Evolutionary conservation across 2,797 vertebrate genomes (phyloP).

Genomic region (Aeoliscus strigatus): DNA sequence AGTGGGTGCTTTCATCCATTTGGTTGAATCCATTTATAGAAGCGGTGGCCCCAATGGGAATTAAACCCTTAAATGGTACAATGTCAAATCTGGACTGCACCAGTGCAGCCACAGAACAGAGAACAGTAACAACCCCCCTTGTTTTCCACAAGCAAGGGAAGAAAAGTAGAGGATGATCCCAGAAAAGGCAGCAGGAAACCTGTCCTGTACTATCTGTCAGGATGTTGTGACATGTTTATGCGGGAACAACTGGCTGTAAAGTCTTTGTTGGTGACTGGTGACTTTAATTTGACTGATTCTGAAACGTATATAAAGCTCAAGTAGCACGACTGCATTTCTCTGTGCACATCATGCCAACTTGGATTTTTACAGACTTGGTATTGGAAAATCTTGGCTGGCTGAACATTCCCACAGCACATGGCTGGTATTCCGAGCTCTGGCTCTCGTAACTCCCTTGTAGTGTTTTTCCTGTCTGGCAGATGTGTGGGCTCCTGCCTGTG

Average conservation of each 20-base stretch:
- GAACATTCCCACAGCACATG: constrained; percentile 41
- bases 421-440: constrained; percentile 28
- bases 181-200: constrained; percentile 55
- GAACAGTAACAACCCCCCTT: constrained; percentile 37
- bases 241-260: constrained; percentile 32
- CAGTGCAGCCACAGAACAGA: constrained; percentile 26
- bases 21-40: constrained; percentile 55
- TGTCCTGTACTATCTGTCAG: constrained; percentile 38
- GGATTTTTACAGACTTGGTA: constrained; percentile 2
- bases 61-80: constrained; percentile 69
- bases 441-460: constrained; percentile 23
- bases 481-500: constrained; percentile 27
- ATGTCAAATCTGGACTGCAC: constrained; percentile 47
- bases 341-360: constrained; percentile 4
- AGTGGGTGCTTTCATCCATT: constrained; percentile 32
- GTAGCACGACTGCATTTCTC: constrained; percentile 9
- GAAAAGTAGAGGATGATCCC: constrained; percentile 38
- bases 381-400: constrained; percentile 35
- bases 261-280: constrained; percentile 25
- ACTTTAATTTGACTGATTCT: constrained; percentile 37
- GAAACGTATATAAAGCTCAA: constrained; percentile 27
- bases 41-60: constrained; percentile 55
- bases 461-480: constrained; percentile 32
- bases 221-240: constrained; percentile 47
- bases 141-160: constrained; percentile 47